Percentiles rank a stretch among this genome's conserved stretches.
Evolutionary conservation across 2,888 invertebrate species (phyloP).

Genomic region (Limnephilus marmoratus): DNA sequence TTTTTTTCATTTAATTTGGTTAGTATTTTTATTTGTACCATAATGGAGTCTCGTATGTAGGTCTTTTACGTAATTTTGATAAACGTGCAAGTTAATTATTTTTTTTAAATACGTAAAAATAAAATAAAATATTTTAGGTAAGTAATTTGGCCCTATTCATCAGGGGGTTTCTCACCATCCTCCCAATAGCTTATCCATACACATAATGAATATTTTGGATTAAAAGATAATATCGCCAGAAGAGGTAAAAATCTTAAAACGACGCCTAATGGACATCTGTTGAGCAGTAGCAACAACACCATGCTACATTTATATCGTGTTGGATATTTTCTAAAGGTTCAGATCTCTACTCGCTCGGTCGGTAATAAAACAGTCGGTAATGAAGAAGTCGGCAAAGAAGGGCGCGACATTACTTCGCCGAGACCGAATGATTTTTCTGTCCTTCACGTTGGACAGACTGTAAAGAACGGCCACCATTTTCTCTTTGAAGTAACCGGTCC

Average conservation of each 20-base stretch:
- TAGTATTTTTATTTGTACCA: not conserved
- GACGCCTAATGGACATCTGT: not conserved
- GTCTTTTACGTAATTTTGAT: not conserved
- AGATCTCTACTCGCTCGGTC: not conserved
- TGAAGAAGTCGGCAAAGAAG: slow-evolving; percentile 5
- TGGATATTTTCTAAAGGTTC: not conserved
- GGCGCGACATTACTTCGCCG: slow-evolving; percentile 4
- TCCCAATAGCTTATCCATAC: no score
- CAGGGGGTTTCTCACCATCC: no score
- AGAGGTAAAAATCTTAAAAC: not conserved
- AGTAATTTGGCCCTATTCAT: no score
- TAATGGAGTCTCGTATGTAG: not conserved
- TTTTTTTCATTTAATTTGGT: no score
- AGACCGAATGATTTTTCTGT: slow-evolving; percentile 28
- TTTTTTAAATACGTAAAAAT: no score
- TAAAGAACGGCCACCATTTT: slow-evolving; percentile 77
- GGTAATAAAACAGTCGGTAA: not conserved
- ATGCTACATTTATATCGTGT: not conserved
- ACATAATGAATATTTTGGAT: no score
- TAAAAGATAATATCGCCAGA: no score
- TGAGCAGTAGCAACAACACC: not conserved
- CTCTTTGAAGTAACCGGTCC: slow-evolving; percentile 80
- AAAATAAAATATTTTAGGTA: no score
- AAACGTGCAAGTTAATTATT: not conserved
- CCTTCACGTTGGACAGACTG: slow-evolving; percentile 49